Percentiles rank a stretch among this genome's conserved stretches.
Conservation (phyloP, 2,113 vertebrate species). For the Takifugu flavidus region DNA sequence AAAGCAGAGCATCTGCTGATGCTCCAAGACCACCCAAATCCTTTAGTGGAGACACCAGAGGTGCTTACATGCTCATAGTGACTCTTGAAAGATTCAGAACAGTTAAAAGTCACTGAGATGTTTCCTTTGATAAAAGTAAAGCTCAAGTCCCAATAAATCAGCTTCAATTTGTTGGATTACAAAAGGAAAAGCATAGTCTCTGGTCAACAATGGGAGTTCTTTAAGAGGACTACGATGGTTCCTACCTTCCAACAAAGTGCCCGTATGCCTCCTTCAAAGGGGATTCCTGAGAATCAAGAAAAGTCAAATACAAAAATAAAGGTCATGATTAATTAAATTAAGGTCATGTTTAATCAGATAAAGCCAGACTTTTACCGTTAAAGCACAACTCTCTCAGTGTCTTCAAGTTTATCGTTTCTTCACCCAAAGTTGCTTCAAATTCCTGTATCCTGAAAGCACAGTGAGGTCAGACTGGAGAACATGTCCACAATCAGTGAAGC, state of each 20-base stretch:
- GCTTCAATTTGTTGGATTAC: too few species aligned
- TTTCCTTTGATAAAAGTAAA: too few species aligned
- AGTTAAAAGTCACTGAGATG: too few species aligned
- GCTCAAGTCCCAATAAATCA: too few species aligned
- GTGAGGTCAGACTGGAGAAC: too few species aligned
- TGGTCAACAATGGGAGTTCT: too few species aligned
- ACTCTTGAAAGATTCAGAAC: too few species aligned
- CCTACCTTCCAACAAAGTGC: slow-evolving; percentile 97
- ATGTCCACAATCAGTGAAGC: too few species aligned
- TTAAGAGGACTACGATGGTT: background rate
- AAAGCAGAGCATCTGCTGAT: background rate
- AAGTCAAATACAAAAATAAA: background rate
- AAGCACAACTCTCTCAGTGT: slow-evolving; percentile 89
- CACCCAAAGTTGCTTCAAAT: slow-evolving; percentile 84
- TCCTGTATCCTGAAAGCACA: slow-evolving; percentile 85
- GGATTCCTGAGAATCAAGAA: slow-evolving; percentile 79
- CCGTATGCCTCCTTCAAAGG: slow-evolving; percentile 93
- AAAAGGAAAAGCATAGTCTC: too few species aligned
- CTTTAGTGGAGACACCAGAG: too few species aligned
- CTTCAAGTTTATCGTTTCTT: slow-evolving; percentile 80
- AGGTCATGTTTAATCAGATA: background rate
- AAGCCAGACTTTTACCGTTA: slow-evolving; percentile 75
- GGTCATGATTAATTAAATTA: background rate
- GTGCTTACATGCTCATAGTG: too few species aligned
- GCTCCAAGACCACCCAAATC: background rate